These are phyloP conservation scores for Pomacea canaliculata DNA, from an alignment of 2,888 invertebrate species.

Conservation along the genomic window DNA sequence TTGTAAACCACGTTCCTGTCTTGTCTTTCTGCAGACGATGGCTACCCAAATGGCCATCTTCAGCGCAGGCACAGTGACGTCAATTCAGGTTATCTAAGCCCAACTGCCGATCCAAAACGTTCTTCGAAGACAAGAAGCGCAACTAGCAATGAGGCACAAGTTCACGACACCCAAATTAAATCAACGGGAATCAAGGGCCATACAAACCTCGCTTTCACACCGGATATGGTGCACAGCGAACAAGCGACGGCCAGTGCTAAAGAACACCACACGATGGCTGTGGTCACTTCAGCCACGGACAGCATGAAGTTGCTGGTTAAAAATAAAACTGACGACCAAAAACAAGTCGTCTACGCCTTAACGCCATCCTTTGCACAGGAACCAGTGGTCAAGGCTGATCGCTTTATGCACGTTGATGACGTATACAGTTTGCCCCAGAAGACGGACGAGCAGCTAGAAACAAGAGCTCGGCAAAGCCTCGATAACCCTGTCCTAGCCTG, in stretches of 20 bases:
- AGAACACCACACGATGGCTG: not conserved
- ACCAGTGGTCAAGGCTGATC: not conserved
- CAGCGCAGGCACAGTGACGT: not conserved
- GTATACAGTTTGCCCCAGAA: not conserved
- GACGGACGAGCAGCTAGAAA: not conserved
- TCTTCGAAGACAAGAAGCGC: too few species aligned
- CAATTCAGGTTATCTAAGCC: not conserved
- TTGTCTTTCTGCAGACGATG: too few species aligned
- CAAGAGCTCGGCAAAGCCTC: not conserved
- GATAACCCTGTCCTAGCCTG: constrained; percentile 37
- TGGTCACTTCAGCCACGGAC: constrained; percentile 34
- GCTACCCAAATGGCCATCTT: not conserved
- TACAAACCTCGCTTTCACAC: too few species aligned
- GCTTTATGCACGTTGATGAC: not conserved
- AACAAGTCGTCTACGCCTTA: constrained; percentile 21
- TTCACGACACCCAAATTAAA: too few species aligned
- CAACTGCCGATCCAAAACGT: not conserved
- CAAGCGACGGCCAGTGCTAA: too few species aligned
- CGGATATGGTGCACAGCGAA: too few species aligned
- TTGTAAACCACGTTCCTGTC: too few species aligned
- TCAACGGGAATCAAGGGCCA: too few species aligned
- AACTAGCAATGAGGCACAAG: too few species aligned
- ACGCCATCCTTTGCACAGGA: not conserved
- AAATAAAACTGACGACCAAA: constrained; percentile 43
- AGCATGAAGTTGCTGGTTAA: constrained; percentile 42